Percentiles rank a stretch among this genome's conserved stretches.
phyloP scores from a whole-genome alignment of 2,797 vertebrate genomes.

The Pogonophryne albipinna region DNA sequence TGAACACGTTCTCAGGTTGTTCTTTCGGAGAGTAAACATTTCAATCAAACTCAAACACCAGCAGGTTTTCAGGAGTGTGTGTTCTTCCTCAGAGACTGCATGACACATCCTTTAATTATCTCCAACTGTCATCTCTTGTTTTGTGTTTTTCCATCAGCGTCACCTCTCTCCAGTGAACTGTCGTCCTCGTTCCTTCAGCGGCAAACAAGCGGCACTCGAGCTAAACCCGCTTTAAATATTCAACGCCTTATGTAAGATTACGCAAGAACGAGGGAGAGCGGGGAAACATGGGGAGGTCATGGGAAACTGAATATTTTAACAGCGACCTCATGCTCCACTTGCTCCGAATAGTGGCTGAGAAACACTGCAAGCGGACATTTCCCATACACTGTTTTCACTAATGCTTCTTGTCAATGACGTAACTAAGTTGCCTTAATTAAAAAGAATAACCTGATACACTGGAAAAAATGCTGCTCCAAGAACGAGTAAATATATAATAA shows the following conservation, averaged over 20 bases:
- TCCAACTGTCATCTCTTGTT: conserved; percentile 5
- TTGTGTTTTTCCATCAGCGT: neutral
- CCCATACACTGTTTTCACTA: neutral
- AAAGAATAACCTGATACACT: too few species aligned
- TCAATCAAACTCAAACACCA: neutral
- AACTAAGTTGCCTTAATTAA: too few species aligned
- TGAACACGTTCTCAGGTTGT: neutral
- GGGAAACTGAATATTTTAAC: conserved; percentile 66
- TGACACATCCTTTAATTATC: conserved; percentile 16
- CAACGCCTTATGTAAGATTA: conserved; percentile 70
- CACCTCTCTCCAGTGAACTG: neutral
- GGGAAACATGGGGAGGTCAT: conserved; percentile 53
- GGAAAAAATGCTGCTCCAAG: too few species aligned
- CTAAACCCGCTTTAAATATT: conserved; percentile 67
- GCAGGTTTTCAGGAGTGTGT: neutral
- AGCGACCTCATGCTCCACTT: conserved; percentile 39
- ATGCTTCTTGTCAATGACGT: too few species aligned
- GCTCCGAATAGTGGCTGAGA: conserved; percentile 12
- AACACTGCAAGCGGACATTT: conserved; percentile 5
- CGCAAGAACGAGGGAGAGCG: conserved; percentile 44
- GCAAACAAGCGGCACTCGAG: conserved; percentile 3
- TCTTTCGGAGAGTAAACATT: neutral
- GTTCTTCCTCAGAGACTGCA: conserved; percentile 11
- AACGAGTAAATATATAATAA: too few species aligned
- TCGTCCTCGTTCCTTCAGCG: conserved; percentile 27